Conservation (phyloP, 2,113 vertebrate species). For the Spilogale gracilis region DNA sequence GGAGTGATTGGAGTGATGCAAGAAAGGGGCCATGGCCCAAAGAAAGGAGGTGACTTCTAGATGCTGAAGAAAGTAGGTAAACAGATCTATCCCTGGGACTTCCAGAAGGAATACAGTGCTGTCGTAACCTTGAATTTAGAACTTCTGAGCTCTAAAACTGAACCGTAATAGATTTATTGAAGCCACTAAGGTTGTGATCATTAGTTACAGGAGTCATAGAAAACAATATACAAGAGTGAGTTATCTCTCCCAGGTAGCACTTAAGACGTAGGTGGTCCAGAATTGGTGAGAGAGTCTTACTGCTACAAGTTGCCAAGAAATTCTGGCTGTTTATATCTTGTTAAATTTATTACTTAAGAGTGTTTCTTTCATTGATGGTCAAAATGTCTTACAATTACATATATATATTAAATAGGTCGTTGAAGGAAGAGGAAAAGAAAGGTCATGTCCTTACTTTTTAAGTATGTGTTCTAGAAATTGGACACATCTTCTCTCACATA, state of each 20-base stretch:
- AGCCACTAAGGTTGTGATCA: not conserved
- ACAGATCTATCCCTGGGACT: not conserved
- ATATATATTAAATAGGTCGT: not conserved
- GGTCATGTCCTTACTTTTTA: not conserved
- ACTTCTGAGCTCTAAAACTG: not conserved
- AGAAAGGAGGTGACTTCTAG: not conserved
- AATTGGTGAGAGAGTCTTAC: not conserved
- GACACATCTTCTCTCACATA: not conserved
- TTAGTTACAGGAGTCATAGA: not conserved
- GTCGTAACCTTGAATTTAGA: not conserved
- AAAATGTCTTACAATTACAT: not conserved
- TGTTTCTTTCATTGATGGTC: not conserved
- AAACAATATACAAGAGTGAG: not conserved
- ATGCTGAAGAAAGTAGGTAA: not conserved
- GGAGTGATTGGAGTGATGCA: not conserved
- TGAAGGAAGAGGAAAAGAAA: constrained; percentile 27
- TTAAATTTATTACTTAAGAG: not conserved
- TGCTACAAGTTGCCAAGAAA: not conserved
- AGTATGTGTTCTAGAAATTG: not conserved
- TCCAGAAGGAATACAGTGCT: not conserved
- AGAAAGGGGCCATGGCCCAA: not conserved
- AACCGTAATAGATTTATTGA: not conserved
- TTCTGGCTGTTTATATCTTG: not conserved
- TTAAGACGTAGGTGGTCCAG: not conserved
- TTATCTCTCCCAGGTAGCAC: not conserved